Evolutionary conservation across 2,797 vertebrate species (phyloP).

Genomic region (Syngnathus acus): DNA sequence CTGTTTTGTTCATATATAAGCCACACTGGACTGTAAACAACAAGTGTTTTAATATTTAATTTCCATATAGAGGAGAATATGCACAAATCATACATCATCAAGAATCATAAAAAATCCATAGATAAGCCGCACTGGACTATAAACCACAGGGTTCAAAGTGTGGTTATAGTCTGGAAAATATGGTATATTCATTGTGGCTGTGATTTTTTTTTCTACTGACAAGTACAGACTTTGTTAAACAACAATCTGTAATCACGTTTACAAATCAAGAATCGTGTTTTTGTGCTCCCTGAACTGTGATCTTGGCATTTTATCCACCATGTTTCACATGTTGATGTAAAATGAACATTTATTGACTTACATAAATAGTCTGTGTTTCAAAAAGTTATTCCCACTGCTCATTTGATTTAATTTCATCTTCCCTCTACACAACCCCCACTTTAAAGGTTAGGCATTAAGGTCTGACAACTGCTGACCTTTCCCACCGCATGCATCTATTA

Average conservation of each 20-base stretch:
- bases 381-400: conserved; percentile 4
- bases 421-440: conserved; percentile 29
- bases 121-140: too few species aligned
- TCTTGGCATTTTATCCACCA: conserved; percentile 5
- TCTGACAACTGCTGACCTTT: conserved; percentile 65
- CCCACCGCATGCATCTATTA: conserved; percentile 57
- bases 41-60: too few species aligned
- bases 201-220: background rate
- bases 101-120: too few species aligned
- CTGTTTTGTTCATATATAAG: too few species aligned
- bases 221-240: background rate
- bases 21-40: too few species aligned
- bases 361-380: conserved; percentile 21
- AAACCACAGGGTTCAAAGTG: too few species aligned
- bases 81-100: too few species aligned
- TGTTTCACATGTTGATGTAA: conserved; percentile 9
- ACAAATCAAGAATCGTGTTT: background rate
- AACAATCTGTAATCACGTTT: background rate
- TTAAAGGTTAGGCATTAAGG: conserved; percentile 68
- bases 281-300: conserved; percentile 4
- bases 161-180: too few species aligned
- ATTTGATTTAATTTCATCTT: conserved; percentile 32
- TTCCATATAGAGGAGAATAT: too few species aligned
- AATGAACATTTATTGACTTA: conserved; percentile 33
- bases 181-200: background rate